A percentile compares a stretch with the other conserved stretches of the same genome.
Evolutionary conservation across 2,797 vertebrate species (phyloP).

Genomic region (Choloepus didactylus): DNA sequence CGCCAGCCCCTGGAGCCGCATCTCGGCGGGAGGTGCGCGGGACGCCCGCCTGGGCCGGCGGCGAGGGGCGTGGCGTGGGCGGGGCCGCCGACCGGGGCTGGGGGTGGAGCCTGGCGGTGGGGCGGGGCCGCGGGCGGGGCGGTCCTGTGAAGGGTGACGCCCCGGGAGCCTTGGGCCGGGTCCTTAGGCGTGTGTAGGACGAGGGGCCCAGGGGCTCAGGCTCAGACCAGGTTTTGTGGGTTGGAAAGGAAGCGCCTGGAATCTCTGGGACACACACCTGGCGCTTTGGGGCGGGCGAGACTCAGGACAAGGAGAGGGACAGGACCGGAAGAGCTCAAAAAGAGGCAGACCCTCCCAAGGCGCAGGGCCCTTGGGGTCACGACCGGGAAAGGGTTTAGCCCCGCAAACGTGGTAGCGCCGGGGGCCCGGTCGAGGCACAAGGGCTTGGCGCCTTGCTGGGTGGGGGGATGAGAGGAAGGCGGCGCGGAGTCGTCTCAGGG

Average conservation of each 20-base stretch:
- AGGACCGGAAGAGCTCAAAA: neutral
- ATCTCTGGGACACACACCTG: neutral
- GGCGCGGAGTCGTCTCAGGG: neutral
- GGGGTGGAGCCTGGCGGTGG: neutral
- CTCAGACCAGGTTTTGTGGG: neutral
- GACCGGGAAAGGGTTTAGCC: neutral
- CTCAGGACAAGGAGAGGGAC: neutral
- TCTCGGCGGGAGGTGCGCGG: constrained; percentile 92
- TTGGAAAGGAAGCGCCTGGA: neutral
- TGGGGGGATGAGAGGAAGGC: neutral
- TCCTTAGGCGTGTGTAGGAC: neutral
- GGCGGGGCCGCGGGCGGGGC: neutral
- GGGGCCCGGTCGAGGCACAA: neutral
- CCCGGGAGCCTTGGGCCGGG: neutral
- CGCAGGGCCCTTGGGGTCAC: neutral
- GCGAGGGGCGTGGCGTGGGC: neutral
- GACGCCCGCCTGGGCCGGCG: too few species aligned
- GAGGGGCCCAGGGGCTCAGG: neutral
- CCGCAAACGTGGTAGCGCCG: neutral
- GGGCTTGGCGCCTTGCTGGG: neutral
- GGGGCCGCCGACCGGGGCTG: neutral
- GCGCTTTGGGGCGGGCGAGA: neutral
- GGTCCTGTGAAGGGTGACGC: neutral
- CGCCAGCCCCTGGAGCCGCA: constrained; percentile 94
- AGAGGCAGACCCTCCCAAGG: neutral